A percentile compares a stretch with the other conserved stretches of the same genome.
phyloP scores from a whole-genome alignment of 2,113 vertebrate genomes.

The Ciconia maguari region DNA sequence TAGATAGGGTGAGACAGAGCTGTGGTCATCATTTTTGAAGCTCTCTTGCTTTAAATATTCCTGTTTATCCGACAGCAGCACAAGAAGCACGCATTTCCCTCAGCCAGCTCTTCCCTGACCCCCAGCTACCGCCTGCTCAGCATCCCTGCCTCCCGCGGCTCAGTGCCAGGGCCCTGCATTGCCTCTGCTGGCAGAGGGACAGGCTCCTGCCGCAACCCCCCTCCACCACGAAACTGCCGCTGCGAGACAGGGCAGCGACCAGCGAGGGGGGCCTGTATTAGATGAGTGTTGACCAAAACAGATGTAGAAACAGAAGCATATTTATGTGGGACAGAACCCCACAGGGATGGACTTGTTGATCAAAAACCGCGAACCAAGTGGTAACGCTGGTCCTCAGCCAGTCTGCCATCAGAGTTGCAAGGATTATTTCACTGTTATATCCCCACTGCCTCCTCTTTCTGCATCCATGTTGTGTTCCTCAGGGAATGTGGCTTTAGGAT shows the following conservation, averaged over 20 bases:
- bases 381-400: not conserved
- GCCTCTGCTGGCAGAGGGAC: not conserved
- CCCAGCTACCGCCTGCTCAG: not conserved
- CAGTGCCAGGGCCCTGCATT: not conserved
- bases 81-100: not conserved
- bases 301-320: not conserved
- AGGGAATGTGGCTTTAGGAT: fast-evolving
- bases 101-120: not conserved
- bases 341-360: not conserved
- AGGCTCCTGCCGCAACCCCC: not conserved
- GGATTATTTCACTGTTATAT: not conserved
- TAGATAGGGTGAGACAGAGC: not conserved
- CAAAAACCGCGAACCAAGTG: not conserved
- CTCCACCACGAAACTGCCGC: not conserved
- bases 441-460: not conserved
- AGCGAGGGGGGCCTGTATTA: not conserved
- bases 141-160: not conserved
- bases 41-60: not conserved
- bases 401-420: not conserved
- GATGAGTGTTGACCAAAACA: not conserved
- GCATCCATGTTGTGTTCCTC: not conserved
- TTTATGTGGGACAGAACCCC: not conserved
- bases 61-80: not conserved
- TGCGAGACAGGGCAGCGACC: not conserved
- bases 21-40: not conserved